phyloP scores from a whole-genome alignment of 2,113 vertebrate genomes.

The Phyllostomus discolor region DNA sequence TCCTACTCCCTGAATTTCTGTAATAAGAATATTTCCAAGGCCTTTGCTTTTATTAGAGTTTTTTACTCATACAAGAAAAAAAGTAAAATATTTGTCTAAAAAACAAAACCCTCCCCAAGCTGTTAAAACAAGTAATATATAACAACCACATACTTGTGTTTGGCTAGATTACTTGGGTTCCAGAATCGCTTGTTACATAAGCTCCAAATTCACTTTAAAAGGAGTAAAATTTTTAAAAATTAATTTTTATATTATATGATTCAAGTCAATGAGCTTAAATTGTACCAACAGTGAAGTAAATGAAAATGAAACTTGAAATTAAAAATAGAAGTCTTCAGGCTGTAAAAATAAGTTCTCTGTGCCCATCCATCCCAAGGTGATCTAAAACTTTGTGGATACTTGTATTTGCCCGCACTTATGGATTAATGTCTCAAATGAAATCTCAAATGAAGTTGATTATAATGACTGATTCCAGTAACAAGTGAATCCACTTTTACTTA shows the following conservation, averaged over 20 bases:
- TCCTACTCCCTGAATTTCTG: not conserved
- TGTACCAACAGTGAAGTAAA: slow-evolving; percentile 2
- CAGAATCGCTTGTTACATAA: not conserved
- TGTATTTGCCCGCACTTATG: not conserved
- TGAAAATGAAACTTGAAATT: not conserved
- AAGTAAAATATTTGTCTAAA: not conserved
- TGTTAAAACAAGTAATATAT: not conserved
- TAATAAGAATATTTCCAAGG: not conserved
- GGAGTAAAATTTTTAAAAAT: not conserved
- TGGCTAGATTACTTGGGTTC: not conserved
- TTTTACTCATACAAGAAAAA: not conserved
- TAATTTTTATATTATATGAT: not conserved
- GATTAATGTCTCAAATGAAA: not conserved
- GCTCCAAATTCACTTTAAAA: slow-evolving; percentile 28
- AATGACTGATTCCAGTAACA: not conserved
- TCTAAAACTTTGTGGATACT: not conserved
- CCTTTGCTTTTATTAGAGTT: not conserved
- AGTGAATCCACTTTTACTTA: not conserved
- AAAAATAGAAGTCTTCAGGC: not conserved
- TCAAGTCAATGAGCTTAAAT: slow-evolving; percentile 13
- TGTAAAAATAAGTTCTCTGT: not conserved
- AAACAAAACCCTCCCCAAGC: not conserved
- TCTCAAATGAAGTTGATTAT: not conserved
- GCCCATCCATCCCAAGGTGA: not conserved
- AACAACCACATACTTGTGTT: not conserved